phyloP scores from a whole-genome alignment of 2,113 vertebrate genomes.

The Trematocara variabile region DNA sequence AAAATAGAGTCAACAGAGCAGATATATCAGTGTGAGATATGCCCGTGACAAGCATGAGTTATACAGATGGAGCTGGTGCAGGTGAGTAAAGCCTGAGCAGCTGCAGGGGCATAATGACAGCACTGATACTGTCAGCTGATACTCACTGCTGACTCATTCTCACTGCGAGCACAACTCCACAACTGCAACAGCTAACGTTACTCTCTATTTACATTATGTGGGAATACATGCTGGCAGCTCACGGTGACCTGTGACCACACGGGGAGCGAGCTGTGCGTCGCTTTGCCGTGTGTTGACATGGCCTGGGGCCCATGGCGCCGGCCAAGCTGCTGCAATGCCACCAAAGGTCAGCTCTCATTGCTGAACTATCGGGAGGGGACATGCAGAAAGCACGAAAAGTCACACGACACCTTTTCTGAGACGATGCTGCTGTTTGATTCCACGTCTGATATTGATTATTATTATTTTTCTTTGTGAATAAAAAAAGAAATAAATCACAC shows the following conservation, averaged over 20 bases:
- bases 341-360: conserved; percentile 12
- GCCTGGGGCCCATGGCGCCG: not conserved
- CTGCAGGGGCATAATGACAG: not conserved
- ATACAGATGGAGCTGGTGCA: not conserved
- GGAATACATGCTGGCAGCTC: conserved; percentile 7
- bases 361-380: not conserved
- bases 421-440: not conserved
- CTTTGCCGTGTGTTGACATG: conserved; percentile 10
- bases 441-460: not conserved
- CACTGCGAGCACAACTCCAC: not conserved
- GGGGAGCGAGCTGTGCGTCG: conserved; percentile 7
- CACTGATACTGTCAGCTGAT: not conserved
- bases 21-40: not conserved
- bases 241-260: conserved; percentile 10
- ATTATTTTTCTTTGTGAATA: not conserved
- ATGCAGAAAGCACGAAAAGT: not conserved
- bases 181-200: not conserved
- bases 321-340: not conserved
- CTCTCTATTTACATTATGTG: conserved; percentile 18
- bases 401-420: not conserved
- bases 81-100: not conserved
- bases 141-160: not conserved
- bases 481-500: not conserved
- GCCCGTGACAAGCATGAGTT: not conserved
- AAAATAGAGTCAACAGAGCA: not conserved